Evolutionary conservation across 1,140 invertebrate genomes (phyloP).

Genomic region (Micrasema longulum): DNA sequence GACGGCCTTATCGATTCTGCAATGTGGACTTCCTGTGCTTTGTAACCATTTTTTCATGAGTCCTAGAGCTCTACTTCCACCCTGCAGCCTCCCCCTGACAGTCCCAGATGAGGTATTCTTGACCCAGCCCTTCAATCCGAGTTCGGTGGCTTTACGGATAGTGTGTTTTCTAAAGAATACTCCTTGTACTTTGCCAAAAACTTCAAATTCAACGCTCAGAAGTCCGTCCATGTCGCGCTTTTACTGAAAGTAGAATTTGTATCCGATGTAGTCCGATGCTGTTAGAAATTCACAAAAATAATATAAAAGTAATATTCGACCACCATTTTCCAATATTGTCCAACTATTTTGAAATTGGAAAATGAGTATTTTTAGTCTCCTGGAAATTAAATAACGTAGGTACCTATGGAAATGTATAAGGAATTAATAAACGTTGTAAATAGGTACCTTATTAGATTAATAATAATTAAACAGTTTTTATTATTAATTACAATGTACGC

Average conservation of each 20-base stretch:
- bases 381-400: too few relatives aligned
- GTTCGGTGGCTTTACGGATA: slow-evolving; percentile 67
- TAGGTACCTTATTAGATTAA: too few relatives aligned
- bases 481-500: too few relatives aligned
- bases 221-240: slow-evolving; percentile 5
- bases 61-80: slow-evolving; percentile 65
- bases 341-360: slow-evolving; percentile 15
- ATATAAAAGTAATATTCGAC: not conserved
- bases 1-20: slow-evolving; percentile 71
- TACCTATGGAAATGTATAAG: too few relatives aligned
- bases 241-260: not conserved
- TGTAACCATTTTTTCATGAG: slow-evolving; percentile 75
- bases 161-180: slow-evolving; percentile 73
- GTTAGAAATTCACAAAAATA: not conserved
- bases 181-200: slow-evolving; percentile 72
- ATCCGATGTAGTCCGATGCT: not conserved
- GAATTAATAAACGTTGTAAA: too few relatives aligned
- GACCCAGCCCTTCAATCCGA: slow-evolving; percentile 75
- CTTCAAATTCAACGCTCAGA: slow-evolving; percentile 66
- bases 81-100: slow-evolving; percentile 74
- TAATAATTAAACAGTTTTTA: too few relatives aligned
- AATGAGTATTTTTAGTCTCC: too few relatives aligned
- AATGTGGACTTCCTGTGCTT: slow-evolving; percentile 72
- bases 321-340: slow-evolving; percentile 1
- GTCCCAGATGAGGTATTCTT: slow-evolving; percentile 74